These are phyloP conservation scores for Ovis aries DNA, from an alignment of 2,113 vertebrate species.

Conservation along the genomic window ARS-UI_Ramb_v3.0 NC_056054.1:230592001-230592500, in stretches of 20 bases:
- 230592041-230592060: background rate
- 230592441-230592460: background rate
- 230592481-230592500: rapidly evolving
- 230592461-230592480: rapidly evolving
- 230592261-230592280: background rate
- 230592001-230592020: background rate
- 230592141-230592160: background rate
- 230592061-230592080: background rate
- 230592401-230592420: background rate
- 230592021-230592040: background rate
- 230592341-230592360: background rate
- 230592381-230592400: background rate
- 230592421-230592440: background rate
- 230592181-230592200: background rate
- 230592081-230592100: background rate
- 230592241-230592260: background rate
- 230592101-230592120: too few relatives aligned
- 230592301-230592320: background rate
- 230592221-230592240: background rate
- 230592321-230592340: background rate
- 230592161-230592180: background rate
- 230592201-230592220: background rate
- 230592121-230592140: background rate
- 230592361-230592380: background rate
- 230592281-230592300: background rate